phyloP scores from a whole-genome alignment of 2,888 invertebrate species.

The Mystacides longicornis region DNA sequence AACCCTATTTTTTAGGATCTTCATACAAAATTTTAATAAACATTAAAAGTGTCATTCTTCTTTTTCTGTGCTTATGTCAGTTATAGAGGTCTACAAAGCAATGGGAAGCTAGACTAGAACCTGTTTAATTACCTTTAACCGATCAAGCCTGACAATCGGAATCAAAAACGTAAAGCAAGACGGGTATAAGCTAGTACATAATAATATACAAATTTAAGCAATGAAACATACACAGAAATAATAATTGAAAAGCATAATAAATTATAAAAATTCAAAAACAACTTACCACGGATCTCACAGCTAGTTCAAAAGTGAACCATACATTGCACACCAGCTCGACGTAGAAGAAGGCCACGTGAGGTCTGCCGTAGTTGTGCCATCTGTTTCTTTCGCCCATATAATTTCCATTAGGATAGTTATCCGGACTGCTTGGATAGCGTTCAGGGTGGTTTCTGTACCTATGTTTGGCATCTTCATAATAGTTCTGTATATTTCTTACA shows the following conservation, averaged over 20 bases:
- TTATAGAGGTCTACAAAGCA: too few relatives aligned
- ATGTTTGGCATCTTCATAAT: slow-evolving; percentile 14
- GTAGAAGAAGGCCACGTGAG: slow-evolving; percentile 77
- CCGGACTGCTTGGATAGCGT: slow-evolving; percentile 8
- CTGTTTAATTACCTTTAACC: too few relatives aligned
- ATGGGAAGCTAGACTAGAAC: too few relatives aligned
- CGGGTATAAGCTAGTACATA: too few relatives aligned
- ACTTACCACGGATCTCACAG: slow-evolving; percentile 80
- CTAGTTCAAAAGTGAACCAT: slow-evolving; percentile 93
- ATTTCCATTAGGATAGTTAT: background rate
- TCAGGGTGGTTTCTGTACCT: slow-evolving; percentile 3
- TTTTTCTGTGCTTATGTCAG: too few relatives aligned
- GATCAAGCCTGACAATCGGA: too few relatives aligned
- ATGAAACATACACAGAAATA: background rate
- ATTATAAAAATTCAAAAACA: slow-evolving; percentile 10
- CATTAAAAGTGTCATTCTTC: too few relatives aligned
- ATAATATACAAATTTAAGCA: background rate
- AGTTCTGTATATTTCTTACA: slow-evolving; percentile 9
- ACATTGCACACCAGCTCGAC: slow-evolving; percentile 90
- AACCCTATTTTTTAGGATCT: too few relatives aligned
- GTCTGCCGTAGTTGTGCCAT: slow-evolving; percentile 39
- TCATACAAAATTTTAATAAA: too few relatives aligned
- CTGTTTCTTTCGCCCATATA: background rate
- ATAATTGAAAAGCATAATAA: background rate
- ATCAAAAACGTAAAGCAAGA: too few relatives aligned